phyloP scores from a whole-genome alignment of 2,888 invertebrate genomes.

The Seladonia tumulorum region DNA sequence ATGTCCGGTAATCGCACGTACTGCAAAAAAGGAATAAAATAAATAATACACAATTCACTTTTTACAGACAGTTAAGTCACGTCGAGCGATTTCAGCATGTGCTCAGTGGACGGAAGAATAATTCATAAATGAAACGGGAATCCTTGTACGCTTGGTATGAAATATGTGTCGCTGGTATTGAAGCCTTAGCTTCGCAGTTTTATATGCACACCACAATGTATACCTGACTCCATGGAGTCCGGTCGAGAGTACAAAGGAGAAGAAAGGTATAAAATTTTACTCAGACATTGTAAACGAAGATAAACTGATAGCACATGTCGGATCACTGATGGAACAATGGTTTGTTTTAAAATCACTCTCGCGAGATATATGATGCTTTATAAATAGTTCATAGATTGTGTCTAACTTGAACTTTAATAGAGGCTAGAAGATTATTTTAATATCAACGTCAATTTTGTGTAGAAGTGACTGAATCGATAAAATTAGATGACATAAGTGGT shows the following conservation, averaged over 20 bases:
- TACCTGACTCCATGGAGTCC: slow-evolving; percentile 28
- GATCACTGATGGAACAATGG: slow-evolving; percentile 1
- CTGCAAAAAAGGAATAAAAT: neutral
- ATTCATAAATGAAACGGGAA: slow-evolving; percentile 71
- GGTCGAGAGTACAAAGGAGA: slow-evolving; percentile 51
- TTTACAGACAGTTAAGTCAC: slow-evolving; percentile 23
- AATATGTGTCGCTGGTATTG: slow-evolving; percentile 71
- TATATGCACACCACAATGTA: slow-evolving; percentile 50
- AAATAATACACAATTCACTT: slow-evolving; percentile 51
- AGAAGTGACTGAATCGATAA: too few species aligned
- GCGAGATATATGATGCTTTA: neutral
- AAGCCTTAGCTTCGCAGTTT: slow-evolving; percentile 59
- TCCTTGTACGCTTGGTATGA: slow-evolving; percentile 66
- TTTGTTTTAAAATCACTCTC: neutral
- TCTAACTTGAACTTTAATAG: neutral
- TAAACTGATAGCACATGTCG: slow-evolving; percentile 31
- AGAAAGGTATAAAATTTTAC: slow-evolving; percentile 62
- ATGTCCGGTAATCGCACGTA: slow-evolving; percentile 18
- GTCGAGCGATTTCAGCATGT: slow-evolving; percentile 75
- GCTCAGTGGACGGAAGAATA: slow-evolving; percentile 74
- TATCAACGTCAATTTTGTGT: neutral
- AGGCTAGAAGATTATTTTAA: neutral
- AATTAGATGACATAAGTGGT: too few species aligned
- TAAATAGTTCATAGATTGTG: neutral
- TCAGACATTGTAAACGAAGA: slow-evolving; percentile 24